A percentile compares a stretch with the other conserved stretches of the same genome.
These are phyloP conservation scores for Octomys mimax DNA, from an alignment of 2,797 vertebrate species.

Conservation along the genomic window DNA sequence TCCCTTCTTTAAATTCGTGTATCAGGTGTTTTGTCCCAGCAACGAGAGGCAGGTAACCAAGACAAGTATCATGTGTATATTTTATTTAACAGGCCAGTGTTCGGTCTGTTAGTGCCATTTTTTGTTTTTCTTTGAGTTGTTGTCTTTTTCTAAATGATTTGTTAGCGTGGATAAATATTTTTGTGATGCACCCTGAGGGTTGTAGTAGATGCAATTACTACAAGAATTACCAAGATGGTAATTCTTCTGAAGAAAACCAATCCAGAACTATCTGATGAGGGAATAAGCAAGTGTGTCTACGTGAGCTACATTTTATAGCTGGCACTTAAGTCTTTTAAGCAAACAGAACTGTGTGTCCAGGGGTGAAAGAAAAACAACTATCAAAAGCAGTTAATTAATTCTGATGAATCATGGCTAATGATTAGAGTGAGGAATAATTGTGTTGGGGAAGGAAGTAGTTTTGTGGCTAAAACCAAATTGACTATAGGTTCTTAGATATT, in stretches of 20 bases:
- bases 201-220: background rate
- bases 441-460: conserved; percentile 45
- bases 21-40: too few species aligned
- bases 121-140: background rate
- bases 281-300: background rate
- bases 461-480: conserved; percentile 30
- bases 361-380: background rate
- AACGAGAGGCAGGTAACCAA: too few species aligned
- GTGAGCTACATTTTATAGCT: background rate
- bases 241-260: background rate
- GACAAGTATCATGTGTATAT: background rate
- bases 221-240: background rate
- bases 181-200: conserved; percentile 8
- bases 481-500: conserved; percentile 14
- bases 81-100: conserved; percentile 19
- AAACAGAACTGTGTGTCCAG: background rate
- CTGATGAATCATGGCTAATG: background rate
- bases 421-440: background rate
- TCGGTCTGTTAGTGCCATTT: background rate
- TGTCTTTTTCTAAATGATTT: conserved; percentile 29
- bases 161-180: background rate
- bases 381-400: background rate
- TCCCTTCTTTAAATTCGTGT: too few species aligned
- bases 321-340: conserved; percentile 27
- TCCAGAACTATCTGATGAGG: background rate